Conservation (phyloP, 2,797 vertebrate genomes). For the Karalla daura region DNA sequence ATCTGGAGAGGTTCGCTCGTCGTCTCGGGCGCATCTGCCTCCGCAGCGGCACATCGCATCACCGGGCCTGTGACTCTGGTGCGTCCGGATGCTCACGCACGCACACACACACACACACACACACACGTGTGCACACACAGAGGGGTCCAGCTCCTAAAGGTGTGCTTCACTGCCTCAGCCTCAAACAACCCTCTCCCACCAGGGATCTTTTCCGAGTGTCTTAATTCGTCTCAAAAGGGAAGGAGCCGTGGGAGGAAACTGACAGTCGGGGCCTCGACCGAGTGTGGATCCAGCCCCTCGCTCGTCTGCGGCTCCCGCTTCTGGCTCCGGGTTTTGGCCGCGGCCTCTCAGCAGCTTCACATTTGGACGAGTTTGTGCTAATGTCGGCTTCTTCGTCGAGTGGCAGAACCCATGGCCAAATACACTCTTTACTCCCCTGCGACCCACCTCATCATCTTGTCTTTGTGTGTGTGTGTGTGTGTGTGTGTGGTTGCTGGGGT, state of each 20-base stretch:
- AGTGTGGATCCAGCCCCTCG: too few relatives aligned
- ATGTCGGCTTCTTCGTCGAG: slow-evolving; percentile 55
- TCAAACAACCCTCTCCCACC: too few relatives aligned
- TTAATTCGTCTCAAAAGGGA: too few relatives aligned
- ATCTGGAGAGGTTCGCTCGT: too few relatives aligned
- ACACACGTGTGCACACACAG: too few relatives aligned
- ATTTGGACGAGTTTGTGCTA: slow-evolving; percentile 54
- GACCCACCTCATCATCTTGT: slow-evolving; percentile 67
- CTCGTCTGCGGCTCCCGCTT: slow-evolving; percentile 4
- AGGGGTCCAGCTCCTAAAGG: background rate
- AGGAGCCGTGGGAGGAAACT: background rate
- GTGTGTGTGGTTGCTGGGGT: slow-evolving; percentile 80
- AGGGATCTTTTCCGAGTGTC: too few relatives aligned
- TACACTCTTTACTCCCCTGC: slow-evolving; percentile 64
- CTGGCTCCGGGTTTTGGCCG: slow-evolving; percentile 27
- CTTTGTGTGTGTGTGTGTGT: slow-evolving; percentile 75
- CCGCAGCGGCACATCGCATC: too few relatives aligned
- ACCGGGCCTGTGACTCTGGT: too few relatives aligned
- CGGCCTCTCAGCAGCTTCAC: slow-evolving; percentile 46
- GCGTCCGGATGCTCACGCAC: too few relatives aligned
- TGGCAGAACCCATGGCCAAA: slow-evolving; percentile 65
- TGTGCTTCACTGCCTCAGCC: background rate
- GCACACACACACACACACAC: too few relatives aligned
- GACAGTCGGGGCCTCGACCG: too few relatives aligned
- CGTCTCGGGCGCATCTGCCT: too few relatives aligned